Evolutionary conservation across 2,888 invertebrate genomes (phyloP).

Genomic region (Boloria selene): DNA sequence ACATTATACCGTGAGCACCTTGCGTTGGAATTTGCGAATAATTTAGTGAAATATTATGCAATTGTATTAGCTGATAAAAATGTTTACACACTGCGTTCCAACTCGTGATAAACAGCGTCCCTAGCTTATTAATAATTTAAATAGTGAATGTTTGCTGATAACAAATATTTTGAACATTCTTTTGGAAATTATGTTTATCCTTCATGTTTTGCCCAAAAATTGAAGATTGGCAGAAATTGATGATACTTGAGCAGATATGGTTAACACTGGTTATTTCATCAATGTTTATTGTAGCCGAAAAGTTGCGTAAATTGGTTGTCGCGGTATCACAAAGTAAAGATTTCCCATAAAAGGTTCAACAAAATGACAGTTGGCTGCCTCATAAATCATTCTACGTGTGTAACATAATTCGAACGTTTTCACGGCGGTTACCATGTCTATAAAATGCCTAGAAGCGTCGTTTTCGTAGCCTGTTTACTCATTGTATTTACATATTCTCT

Average conservation of each 20-base stretch:
- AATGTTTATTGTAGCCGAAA: conserved; percentile 50
- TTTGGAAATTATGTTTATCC: no score
- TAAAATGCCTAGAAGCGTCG: conserved; percentile 29
- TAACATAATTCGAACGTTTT: conserved; percentile 46
- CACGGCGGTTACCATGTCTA: conserved; percentile 28
- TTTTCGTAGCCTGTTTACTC: conserved; percentile 23
- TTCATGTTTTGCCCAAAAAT: conserved; percentile 7
- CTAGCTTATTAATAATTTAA: conserved; percentile 40
- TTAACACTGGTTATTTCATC: conserved; percentile 45
- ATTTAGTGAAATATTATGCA: conserved; percentile 57
- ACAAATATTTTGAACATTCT: no score
- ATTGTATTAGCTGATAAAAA: conserved; percentile 61
- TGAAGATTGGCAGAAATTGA: conserved; percentile 25
- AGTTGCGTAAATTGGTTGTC: conserved; percentile 41
- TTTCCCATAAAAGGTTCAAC: conserved; percentile 65
- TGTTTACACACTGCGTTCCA: conserved; percentile 66
- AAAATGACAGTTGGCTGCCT: conserved; percentile 57
- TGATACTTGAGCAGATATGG: conserved; percentile 33
- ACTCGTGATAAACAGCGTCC: conserved; percentile 47
- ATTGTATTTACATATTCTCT: conserved; percentile 20
- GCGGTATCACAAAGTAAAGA: conserved; percentile 57
- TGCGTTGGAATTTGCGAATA: conserved; percentile 46
- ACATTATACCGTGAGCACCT: conserved; percentile 34
- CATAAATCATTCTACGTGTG: conserved; percentile 69
- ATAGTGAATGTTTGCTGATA: conserved; percentile 39